These are phyloP conservation scores for Rhea americana DNA, from an alignment of 2,113 vertebrate genomes.

Conservation along the genomic window DNA sequence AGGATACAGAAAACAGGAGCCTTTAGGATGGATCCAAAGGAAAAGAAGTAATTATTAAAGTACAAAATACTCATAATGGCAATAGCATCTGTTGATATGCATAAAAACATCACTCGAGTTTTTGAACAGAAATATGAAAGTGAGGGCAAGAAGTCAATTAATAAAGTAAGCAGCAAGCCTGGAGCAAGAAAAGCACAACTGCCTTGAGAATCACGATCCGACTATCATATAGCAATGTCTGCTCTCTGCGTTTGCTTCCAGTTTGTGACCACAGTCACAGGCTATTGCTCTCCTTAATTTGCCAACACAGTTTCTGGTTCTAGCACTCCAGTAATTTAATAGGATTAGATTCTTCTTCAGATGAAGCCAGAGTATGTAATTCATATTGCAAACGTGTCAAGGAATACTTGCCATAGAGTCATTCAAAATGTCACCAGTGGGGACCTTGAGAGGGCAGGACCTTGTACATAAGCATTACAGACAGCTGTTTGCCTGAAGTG, in stretches of 20 bases:
- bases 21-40: background rate
- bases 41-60: background rate
- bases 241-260: background rate
- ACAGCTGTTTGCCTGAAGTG: background rate
- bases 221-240: background rate
- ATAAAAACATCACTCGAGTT: background rate
- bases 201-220: background rate
- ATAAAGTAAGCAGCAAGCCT: background rate
- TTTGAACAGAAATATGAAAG: conserved; percentile 22
- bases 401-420: background rate
- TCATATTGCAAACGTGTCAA: background rate
- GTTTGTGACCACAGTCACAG: background rate
- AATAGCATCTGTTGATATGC: background rate
- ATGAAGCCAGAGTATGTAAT: background rate
- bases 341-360: background rate
- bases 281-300: background rate
- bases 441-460: background rate
- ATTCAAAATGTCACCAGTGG: background rate
- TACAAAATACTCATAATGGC: background rate
- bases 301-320: background rate
- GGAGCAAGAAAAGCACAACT: background rate
- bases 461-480: background rate
- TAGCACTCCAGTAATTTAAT: background rate
- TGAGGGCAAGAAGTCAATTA: background rate
- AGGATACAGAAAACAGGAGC: background rate